Evolutionary conservation across 2,113 vertebrate genomes (phyloP), one percentile per base, ranked within the genome.

Genomic region (Periophthalmodon schlosseri): DNA sequence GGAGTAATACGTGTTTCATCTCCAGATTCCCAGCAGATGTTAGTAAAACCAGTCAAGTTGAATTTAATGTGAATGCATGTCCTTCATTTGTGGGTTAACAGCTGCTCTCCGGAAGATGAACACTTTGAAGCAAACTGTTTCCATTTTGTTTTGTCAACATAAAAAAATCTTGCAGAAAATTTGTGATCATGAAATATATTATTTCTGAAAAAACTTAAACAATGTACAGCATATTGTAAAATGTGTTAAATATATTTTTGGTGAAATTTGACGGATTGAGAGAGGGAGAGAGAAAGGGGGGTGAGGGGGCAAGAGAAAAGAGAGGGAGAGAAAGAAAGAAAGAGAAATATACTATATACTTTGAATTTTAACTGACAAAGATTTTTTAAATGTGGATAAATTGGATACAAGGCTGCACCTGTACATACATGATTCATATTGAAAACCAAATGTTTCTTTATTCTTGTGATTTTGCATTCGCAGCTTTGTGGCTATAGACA

Each of bases 61-160:
- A 80, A 54, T 36, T 73, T 18, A 71, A 72, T 80, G 58, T 73
- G 76, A 14, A 47, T 11, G 18, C 66, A 44, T 16, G 67, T 44
- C 63, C 39, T 65, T 79, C 1, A n/a, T 68, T 65, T 73, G 58
- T 74, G 67, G 71, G 23, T 75, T 52, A 75, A 72, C 78, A 87
- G 78, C 74, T 86, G 86, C 0, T 73, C 57, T 72, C 65, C 69
- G 65, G 47, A 14, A 49, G 69, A 50, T 16, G 56, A 72, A 73
- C 65, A 60, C 66, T 33, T 15, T 34, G 44, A 66, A 76, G 36
- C 56, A 72, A n/a, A 12, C 18, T 76, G 50, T 73, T 73, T 72
- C 56, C 69, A 16, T 58, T 73, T 67, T 73, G 64, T 50, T 67
- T 34, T 76, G 67, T 21, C 28, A 49, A 63, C 34, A 28, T 73